Conservation (phyloP, 2,113 vertebrate species). For the Tetrax tetrax region DNA sequence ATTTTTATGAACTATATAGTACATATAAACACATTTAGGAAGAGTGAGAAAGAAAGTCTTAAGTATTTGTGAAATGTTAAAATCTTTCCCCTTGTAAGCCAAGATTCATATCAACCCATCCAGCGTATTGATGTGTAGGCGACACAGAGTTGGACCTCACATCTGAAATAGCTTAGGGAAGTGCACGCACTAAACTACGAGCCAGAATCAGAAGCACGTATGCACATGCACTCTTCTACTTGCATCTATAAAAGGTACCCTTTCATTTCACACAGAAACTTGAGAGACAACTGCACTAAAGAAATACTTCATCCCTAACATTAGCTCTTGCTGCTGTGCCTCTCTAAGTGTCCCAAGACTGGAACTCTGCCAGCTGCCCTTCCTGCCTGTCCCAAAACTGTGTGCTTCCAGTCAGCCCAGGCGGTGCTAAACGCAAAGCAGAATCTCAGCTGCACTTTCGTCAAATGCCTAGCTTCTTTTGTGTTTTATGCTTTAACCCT, state of each 20-base stretch:
- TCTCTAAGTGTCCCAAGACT: rapidly evolving
- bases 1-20: background rate
- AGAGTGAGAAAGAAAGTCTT: background rate
- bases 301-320: background rate
- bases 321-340: background rate
- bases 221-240: rapidly evolving
- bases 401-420: background rate
- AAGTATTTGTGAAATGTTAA: background rate
- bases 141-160: rapidly evolving
- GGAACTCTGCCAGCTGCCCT: background rate
- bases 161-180: background rate
- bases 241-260: background rate
- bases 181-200: rapidly evolving
- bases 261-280: background rate
- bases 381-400: background rate
- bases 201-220: background rate
- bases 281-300: rapidly evolving
- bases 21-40: background rate
- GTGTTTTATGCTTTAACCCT: background rate
- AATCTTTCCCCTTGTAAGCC: background rate
- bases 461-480: background rate
- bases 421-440: rapidly evolving
- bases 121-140: rapidly evolving
- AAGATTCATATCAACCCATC: background rate
- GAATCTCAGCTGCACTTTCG: constrained; percentile 46